Conservation (phyloP, 2,113 vertebrate genomes). For the Turdus rufiventris region DNA sequence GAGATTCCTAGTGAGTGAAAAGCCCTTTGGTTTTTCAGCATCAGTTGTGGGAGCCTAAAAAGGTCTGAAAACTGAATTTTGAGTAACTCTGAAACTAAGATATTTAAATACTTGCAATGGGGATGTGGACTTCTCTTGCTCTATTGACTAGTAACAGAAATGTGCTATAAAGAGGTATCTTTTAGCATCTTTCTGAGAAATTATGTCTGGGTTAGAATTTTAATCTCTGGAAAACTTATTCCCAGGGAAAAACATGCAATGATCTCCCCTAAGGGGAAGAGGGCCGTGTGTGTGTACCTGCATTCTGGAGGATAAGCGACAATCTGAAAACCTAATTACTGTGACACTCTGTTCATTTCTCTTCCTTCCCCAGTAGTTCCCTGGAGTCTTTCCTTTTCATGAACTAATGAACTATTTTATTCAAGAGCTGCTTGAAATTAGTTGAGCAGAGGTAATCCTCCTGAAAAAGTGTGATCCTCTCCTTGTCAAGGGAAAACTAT, state of each 20-base stretch:
- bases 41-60: not conserved
- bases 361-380: constrained; percentile 33
- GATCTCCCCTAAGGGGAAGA: constrained; percentile 40
- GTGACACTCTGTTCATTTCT: constrained; percentile 37
- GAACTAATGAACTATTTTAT: constrained; percentile 73
- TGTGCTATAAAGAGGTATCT: not conserved
- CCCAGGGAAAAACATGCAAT: not conserved
- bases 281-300: constrained; percentile 29
- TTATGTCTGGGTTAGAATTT: not conserved
- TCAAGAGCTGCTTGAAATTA: constrained; percentile 66
- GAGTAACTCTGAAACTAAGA: not conserved
- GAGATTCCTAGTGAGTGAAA: not conserved
- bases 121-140: not conserved
- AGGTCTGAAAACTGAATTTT: not conserved
- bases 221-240: not conserved
- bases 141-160: not conserved
- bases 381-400: constrained; percentile 68
- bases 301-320: constrained; percentile 33
- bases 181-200: not conserved
- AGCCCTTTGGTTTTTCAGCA: not conserved
- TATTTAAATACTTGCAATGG: not conserved
- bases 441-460: constrained; percentile 68
- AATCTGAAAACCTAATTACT: constrained; percentile 73
- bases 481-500: constrained; percentile 65
- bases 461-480: constrained; percentile 63